These are phyloP conservation scores for Vanessa atalanta DNA, from an alignment of 1,140 invertebrate species.

Conservation along the genomic window DNA sequence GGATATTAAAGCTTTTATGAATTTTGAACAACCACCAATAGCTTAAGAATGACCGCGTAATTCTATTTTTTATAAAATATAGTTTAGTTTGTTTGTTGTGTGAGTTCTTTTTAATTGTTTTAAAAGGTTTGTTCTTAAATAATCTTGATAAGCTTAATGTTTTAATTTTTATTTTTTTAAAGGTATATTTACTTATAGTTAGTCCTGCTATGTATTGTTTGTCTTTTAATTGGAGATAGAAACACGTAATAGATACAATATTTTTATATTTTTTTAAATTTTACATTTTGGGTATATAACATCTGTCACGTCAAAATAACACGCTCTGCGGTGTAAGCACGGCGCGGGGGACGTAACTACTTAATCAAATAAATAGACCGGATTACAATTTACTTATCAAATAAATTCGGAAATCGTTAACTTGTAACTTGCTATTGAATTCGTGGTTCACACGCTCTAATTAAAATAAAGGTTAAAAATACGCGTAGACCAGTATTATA, in stretches of 20 bases:
- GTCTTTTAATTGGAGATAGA: background rate
- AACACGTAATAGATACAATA: background rate
- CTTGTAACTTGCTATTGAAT: background rate
- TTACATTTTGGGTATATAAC: background rate
- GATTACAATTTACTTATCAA: constrained; percentile 1
- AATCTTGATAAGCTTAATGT: no score
- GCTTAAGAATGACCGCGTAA: no score
- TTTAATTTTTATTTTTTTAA: no score
- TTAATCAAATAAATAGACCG: background rate
- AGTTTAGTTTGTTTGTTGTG: no score
- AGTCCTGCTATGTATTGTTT: no score
- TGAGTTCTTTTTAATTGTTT: no score
- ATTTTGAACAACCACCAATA: no score
- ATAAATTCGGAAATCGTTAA: constrained; percentile 8
- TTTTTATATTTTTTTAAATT: background rate
- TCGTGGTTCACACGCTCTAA: constrained; percentile 6
- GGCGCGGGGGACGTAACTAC: background rate
- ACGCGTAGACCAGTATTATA: background rate
- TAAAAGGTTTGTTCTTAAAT: no score
- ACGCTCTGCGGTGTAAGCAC: background rate
- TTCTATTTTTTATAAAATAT: no score
- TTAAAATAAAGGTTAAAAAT: constrained; percentile 4
- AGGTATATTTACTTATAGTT: no score
- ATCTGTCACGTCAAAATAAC: background rate
- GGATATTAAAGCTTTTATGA: no score